Base-by-base conservation (phyloP, 2,797 vertebrate genomes). In the Petrocephalus schoutedeni region DNA sequence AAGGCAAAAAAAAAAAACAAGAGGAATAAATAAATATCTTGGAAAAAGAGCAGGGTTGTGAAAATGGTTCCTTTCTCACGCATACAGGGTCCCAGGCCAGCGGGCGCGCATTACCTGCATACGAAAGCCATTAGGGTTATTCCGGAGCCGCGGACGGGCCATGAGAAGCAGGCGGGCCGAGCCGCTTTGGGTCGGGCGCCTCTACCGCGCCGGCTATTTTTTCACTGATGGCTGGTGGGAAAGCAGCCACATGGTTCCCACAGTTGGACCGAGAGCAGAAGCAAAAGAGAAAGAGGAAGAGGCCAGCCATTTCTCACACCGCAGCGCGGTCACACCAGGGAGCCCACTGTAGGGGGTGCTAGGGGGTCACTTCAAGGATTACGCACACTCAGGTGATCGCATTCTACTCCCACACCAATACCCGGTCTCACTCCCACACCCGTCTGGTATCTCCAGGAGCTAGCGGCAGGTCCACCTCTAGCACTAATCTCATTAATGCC, bases 191-290 rank as follows among this genome's bases (percentile, higher is more conserved):
- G 94, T 91, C 92, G 92, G 92, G 93, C 89, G 93, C 92, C 91
- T 93, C 19, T 4, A 91, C 92, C 93, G 93, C 91, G 85, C 89
- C 90, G 90, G 94, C 94, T 96, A 95, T 96, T 96, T 95, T 95
- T 93, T 94, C 95, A 95, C 94, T 90, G 91, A 91, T 91, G 86
- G 91, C 86, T 94, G 95, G 94, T 96, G 96, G 96, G 96, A 96
- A 96, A 94, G 89, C 92, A 93, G 92, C 91, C 93, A 90, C 93
- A 93, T 89, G 91, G 93, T 96, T 96, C 95, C 95, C 95, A 96
- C 95, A 96, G 95, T 94, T 92, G 92, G 93, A 94, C 93, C 85
- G 88, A 94, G 93, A 94, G 94, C 93, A 93, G n/a, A 36, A 84
- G 41, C 3, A 28, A 45, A 77, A 88, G 77, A 54, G 71, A 41